Conservation (phyloP, 2,888 invertebrate species). For the Amaurobius ferox region DNA sequence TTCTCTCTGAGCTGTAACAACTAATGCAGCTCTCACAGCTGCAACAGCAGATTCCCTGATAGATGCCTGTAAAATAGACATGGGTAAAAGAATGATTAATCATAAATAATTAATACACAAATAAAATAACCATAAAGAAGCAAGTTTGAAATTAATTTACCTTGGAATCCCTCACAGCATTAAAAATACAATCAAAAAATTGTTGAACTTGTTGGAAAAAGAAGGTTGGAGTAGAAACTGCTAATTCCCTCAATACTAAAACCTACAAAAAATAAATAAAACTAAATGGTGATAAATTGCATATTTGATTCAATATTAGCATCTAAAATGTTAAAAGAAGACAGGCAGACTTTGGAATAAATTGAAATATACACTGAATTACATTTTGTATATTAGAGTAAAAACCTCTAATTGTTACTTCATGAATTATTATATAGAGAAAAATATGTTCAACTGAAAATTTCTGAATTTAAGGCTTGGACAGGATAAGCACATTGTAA, state of each 20-base stretch:
- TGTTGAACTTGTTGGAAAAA: conserved; percentile 96
- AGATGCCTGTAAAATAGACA: conserved; percentile 80
- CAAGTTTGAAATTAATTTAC: conserved; percentile 73
- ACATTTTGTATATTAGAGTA: too few relatives aligned
- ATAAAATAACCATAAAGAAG: background rate
- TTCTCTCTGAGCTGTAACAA: conserved; percentile 96
- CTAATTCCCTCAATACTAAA: conserved; percentile 92
- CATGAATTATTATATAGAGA: too few relatives aligned
- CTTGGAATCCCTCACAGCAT: conserved; percentile 93
- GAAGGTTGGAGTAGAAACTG: conserved; percentile 96
- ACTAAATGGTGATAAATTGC: too few relatives aligned
- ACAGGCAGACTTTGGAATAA: too few relatives aligned
- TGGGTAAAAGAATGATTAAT: conserved; percentile 10
- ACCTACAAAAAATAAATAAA: conserved; percentile 78
- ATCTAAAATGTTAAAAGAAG: too few relatives aligned
- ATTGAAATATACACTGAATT: too few relatives aligned
- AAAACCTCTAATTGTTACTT: too few relatives aligned
- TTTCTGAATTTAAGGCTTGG: too few relatives aligned
- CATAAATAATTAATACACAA: conserved; percentile 12
- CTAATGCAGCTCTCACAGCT: conserved; percentile 94
- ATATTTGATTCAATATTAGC: too few relatives aligned
- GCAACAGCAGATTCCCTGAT: conserved; percentile 95
- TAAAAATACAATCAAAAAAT: conserved; percentile 95
- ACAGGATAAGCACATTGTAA: too few relatives aligned
- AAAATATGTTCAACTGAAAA: too few relatives aligned